phyloP scores from a whole-genome alignment of 2,113 vertebrate genomes.

The Synchiropus splendidus region DNA sequence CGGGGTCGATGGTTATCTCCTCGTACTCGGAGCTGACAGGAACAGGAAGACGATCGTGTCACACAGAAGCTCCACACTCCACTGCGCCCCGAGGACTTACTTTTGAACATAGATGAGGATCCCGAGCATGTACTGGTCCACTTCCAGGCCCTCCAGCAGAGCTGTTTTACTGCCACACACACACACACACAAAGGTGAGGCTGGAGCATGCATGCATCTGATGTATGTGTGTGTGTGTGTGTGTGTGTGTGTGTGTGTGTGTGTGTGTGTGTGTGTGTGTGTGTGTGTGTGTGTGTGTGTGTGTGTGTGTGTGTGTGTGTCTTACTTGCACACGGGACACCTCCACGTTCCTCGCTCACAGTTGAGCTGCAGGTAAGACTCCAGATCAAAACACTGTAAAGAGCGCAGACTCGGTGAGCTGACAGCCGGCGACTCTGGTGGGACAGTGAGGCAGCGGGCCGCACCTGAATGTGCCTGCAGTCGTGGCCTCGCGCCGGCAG shows the following conservation, averaged over 20 bases:
- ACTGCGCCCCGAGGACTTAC: conserved; percentile 50
- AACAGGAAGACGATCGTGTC: not conserved
- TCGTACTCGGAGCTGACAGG: conserved; percentile 77
- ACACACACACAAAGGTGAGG: conserved; percentile 12
- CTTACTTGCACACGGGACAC: conserved; percentile 71
- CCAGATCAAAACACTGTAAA: conserved; percentile 77
- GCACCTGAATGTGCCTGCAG: conserved; percentile 70
- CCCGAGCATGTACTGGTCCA: conserved; percentile 94
- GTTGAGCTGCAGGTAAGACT: conserved; percentile 78
- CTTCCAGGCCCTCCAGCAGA: conserved; percentile 85
- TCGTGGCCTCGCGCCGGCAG: conserved; percentile 86
- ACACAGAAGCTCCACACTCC: not conserved
- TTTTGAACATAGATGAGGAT: conserved; percentile 90
- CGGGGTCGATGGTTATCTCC: conserved; percentile 91
- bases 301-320: not conserved
- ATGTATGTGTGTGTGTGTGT: not conserved
- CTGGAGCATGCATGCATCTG: too few species aligned
- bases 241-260: not conserved
- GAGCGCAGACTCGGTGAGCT: too few species aligned
- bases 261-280: not conserved
- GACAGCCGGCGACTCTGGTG: too few species aligned
- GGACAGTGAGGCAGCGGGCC: not conserved
- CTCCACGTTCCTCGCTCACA: conserved; percentile 76
- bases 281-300: not conserved
- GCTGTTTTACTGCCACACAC: conserved; percentile 77